Evolutionary conservation across 2,797 vertebrate species (phyloP).

Genomic region (Muscicapa striata): DNA sequence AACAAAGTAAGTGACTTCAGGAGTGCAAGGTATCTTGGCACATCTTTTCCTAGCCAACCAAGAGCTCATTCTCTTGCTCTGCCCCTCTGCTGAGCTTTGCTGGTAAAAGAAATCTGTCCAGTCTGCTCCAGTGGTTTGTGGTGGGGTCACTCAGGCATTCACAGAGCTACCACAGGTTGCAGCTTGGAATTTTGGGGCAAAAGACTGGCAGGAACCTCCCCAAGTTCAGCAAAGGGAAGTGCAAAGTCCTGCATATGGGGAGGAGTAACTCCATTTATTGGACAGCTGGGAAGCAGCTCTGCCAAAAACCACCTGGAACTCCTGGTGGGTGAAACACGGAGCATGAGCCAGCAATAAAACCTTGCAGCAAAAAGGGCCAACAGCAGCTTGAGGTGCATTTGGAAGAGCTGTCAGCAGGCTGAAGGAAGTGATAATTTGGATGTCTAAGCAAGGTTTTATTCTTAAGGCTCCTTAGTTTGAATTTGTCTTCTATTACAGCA

Average conservation of each 20-base stretch:
- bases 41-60: not conserved
- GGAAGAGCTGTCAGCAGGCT: not conserved
- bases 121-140: not conserved
- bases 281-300: not conserved
- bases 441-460: not conserved
- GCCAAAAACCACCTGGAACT: not conserved
- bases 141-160: not conserved
- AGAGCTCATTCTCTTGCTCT: not conserved
- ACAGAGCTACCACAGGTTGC: not conserved
- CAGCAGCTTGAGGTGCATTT: not conserved
- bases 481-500: too few relatives aligned
- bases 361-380: not conserved
- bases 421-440: not conserved
- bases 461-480: not conserved
- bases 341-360: not conserved
- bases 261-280: not conserved
- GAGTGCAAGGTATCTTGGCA: not conserved
- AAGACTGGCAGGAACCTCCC: not conserved
- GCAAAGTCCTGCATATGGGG: fast-evolving
- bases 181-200: not conserved
- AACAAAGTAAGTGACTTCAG: not conserved
- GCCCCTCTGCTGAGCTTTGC: not conserved
- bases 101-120: not conserved
- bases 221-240: not conserved
- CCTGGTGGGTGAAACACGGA: not conserved